Percentiles rank a stretch among this genome's conserved stretches.
phyloP scores from a whole-genome alignment of 2,888 invertebrate genomes.

The Gibbula magus region DNA sequence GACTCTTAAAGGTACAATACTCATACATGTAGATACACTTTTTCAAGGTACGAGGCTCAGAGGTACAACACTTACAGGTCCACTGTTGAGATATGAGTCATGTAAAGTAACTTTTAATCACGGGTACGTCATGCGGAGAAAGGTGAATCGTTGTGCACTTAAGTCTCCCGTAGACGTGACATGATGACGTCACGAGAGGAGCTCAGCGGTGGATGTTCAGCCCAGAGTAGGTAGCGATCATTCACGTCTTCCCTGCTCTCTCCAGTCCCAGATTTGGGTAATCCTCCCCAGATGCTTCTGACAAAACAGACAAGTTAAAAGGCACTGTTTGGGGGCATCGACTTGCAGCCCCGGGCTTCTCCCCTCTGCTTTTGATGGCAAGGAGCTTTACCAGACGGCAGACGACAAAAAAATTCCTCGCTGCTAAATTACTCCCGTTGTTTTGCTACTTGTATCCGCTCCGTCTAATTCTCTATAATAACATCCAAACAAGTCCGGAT shows the following conservation, averaged over 20 bases:
- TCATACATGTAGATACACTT: no score
- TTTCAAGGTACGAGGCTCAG: no score
- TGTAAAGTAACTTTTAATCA: no score
- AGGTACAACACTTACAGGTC: no score
- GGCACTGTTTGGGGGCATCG: slow-evolving; percentile 6
- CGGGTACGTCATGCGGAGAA: no score
- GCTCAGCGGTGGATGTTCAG: background rate
- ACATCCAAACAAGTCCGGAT: background rate
- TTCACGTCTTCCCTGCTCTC: background rate
- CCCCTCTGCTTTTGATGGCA: background rate
- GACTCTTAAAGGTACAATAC: no score
- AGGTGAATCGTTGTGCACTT: no score
- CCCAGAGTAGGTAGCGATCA: background rate
- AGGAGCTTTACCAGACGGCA: background rate
- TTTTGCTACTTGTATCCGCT: background rate
- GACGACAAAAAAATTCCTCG: background rate
- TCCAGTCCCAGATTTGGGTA: background rate
- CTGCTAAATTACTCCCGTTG: background rate
- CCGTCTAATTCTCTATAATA: background rate
- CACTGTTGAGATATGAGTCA: no score
- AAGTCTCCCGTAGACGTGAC: no score
- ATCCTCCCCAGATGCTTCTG: background rate
- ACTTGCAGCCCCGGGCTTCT: background rate
- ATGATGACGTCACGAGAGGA: background rate
- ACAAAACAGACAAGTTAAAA: slow-evolving; percentile 15